Evolutionary conservation across 2,797 vertebrate genomes (phyloP).

Genomic region (Lacerta viridis): DNA sequence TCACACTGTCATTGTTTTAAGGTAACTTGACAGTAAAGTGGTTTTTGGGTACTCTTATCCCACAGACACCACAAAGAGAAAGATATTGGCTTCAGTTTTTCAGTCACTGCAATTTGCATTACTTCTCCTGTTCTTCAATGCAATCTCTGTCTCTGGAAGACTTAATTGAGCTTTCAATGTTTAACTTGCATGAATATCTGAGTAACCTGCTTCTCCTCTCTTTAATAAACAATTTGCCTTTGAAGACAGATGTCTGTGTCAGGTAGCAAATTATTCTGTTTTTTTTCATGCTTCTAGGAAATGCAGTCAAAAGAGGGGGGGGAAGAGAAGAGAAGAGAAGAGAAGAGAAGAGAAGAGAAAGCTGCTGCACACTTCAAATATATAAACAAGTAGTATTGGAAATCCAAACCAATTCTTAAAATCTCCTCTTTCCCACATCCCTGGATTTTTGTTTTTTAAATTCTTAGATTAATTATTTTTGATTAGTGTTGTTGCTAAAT

Average conservation of each 20-base stretch:
- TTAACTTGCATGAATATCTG: conserved; percentile 48
- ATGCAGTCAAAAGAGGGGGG: background rate
- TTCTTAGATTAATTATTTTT: conserved; percentile 30
- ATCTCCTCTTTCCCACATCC: background rate
- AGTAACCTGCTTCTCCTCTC: conserved; percentile 52
- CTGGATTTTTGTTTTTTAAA: background rate
- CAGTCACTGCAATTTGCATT: background rate
- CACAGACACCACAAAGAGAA: background rate
- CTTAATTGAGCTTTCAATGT: conserved; percentile 45
- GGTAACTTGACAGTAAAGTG: conserved; percentile 10
- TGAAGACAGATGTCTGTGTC: conserved; percentile 46
- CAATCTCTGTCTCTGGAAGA: conserved; percentile 29
- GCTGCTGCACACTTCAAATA: conserved; percentile 34
- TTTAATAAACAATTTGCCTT: conserved; percentile 64
- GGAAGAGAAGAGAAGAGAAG: background rate
- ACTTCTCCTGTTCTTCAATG: conserved; percentile 10
- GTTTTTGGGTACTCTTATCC: background rate
- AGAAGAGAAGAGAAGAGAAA: no score
- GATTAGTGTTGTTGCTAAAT: conserved; percentile 23
- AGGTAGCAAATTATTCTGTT: conserved; percentile 56
- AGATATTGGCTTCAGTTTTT: background rate
- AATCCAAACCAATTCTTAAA: conserved; percentile 49
- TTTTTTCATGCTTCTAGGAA: conserved; percentile 47
- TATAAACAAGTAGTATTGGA: conserved; percentile 44
- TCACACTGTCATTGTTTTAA: background rate